Evolutionary conservation across 2,113 vertebrate genomes (phyloP), one percentile per base, ranked within the genome.

Genomic region (Chloropsis hardwickii): DNA sequence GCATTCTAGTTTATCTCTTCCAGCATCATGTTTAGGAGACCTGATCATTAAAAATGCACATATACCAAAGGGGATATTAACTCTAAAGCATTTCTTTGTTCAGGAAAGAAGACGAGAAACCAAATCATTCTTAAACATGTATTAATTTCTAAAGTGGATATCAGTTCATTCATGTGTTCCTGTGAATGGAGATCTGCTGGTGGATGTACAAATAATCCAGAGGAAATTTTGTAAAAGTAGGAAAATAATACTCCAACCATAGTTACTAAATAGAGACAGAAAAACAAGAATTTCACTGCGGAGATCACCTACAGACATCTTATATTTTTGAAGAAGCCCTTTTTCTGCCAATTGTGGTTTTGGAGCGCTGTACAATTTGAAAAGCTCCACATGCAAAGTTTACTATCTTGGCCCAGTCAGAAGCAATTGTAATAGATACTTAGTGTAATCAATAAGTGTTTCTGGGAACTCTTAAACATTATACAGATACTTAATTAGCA

Each of bases 401-500:
- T 94, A 37, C 42, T 90, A 42, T 61, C 72, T 92, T 51, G 33
- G 64, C 27, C 23, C 60, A 82, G 28, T 66, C 86, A 95, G 57
- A 93, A 71, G 14, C 12, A 92, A 81, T 57, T 91, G 25, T 33
- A 81, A 33, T 21, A 94, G 74, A 86, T 65, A 87, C 14, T 70
- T 74, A 72, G 12, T 50, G 15, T 60, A 92, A 97, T 92, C 76
- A 90, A 94, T 92, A 95, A 93, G 33, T 51, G 37, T 65, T 91
- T 64, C 54, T 11, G 5, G 76, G 39, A 95, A 58, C 24, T 57
- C 81, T 91, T 76, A 69, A 87, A 71, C 53, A 90, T 84, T 60
- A 70, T 23, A 78, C 24, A 86, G 85, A 67, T 57, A 60, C 53
- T 86, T 91, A 93, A 65, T 80, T 84, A 65, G 37, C 44, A 91